These are phyloP conservation scores for Phoenicopterus ruber DNA, from an alignment of 2,113 vertebrate species.

Conservation along the genomic window DNA sequence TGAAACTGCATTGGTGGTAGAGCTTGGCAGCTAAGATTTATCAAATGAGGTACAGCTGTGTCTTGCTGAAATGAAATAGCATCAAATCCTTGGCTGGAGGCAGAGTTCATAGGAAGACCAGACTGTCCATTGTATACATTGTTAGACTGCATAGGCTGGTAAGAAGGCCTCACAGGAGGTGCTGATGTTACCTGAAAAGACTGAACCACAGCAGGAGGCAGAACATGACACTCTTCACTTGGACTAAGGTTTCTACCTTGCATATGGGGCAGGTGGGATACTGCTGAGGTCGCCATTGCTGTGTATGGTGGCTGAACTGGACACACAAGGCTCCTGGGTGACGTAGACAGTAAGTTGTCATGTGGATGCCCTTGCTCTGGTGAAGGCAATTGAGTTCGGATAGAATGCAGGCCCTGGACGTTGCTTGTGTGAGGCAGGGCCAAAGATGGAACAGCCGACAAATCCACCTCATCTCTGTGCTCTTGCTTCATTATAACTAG, in stretches of 20 bases:
- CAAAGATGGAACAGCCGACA: slow-evolving; percentile 79
- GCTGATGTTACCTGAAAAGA: slow-evolving; percentile 84
- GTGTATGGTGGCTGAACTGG: slow-evolving; percentile 82
- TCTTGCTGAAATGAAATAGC: slow-evolving; percentile 87
- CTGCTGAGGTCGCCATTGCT: slow-evolving; percentile 83
- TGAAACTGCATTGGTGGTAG: slow-evolving; percentile 83
- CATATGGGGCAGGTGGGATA: slow-evolving; percentile 87
- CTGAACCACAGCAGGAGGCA: slow-evolving; percentile 77
- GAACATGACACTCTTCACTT: slow-evolving; percentile 84
- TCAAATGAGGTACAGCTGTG: slow-evolving; percentile 75
- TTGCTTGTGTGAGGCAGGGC: slow-evolving; percentile 77
- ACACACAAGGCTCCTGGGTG: slow-evolving; percentile 83
- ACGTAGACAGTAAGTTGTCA: slow-evolving; percentile 83
- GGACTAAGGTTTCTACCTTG: slow-evolving; percentile 83
- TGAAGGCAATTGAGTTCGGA: slow-evolving; percentile 85
- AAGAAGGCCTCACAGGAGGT: slow-evolving; percentile 81
- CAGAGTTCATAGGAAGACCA: slow-evolving; percentile 82
- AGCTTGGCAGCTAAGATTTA: slow-evolving; percentile 83
- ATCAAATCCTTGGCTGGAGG: slow-evolving; percentile 84
- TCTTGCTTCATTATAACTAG: slow-evolving; percentile 94
- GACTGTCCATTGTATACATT: slow-evolving; percentile 87
- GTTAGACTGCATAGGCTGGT: slow-evolving; percentile 86
- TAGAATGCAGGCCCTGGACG: slow-evolving; percentile 69
- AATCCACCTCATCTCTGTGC: slow-evolving; percentile 89
- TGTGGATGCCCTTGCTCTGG: slow-evolving; percentile 84